These are phyloP conservation scores for Amiota communis DNA, from an alignment of 2,888 invertebrate species.

Conservation along the genomic window DNA sequence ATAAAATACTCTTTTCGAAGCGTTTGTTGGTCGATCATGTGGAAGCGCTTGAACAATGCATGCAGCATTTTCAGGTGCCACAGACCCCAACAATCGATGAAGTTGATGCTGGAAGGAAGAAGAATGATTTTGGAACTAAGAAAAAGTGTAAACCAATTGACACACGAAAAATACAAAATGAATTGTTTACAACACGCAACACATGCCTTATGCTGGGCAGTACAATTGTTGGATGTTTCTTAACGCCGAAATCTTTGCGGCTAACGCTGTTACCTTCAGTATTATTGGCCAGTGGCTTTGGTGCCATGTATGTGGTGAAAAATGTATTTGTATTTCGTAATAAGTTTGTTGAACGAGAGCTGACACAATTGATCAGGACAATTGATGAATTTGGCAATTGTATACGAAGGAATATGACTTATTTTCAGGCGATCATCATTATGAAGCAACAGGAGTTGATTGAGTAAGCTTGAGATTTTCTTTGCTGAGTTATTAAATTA, in stretches of 20 bases:
- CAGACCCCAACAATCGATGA: constrained; percentile 12
- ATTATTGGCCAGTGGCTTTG: constrained; percentile 63
- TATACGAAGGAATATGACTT: constrained; percentile 70
- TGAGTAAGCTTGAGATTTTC: constrained; percentile 55
- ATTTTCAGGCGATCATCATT: constrained; percentile 70
- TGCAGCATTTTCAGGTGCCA: constrained; percentile 44
- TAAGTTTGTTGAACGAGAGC: constrained; percentile 64
- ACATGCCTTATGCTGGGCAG: constrained; percentile 62
- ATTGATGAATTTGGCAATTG: constrained; percentile 72
- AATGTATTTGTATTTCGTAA: constrained; percentile 68
- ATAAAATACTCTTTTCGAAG: constrained; percentile 69
- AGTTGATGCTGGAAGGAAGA: background rate
- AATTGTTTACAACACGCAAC: constrained; percentile 63
- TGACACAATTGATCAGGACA: constrained; percentile 67
- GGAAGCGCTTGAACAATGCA: constrained; percentile 69
- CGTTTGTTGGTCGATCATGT: constrained; percentile 71
- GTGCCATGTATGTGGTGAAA: constrained; percentile 63
- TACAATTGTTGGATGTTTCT: constrained; percentile 63
- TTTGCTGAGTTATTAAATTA: background rate
- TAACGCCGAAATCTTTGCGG: constrained; percentile 62
- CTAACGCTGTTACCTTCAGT: constrained; percentile 62
- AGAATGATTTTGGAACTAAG: background rate
- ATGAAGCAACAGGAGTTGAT: constrained; percentile 70
- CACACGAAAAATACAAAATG: constrained; percentile 13
- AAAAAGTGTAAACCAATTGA: no score